These are phyloP conservation scores for Chelonoidis abingdonii DNA, from an alignment of 2,113 vertebrate genomes.

Conservation along the genomic window DNA sequence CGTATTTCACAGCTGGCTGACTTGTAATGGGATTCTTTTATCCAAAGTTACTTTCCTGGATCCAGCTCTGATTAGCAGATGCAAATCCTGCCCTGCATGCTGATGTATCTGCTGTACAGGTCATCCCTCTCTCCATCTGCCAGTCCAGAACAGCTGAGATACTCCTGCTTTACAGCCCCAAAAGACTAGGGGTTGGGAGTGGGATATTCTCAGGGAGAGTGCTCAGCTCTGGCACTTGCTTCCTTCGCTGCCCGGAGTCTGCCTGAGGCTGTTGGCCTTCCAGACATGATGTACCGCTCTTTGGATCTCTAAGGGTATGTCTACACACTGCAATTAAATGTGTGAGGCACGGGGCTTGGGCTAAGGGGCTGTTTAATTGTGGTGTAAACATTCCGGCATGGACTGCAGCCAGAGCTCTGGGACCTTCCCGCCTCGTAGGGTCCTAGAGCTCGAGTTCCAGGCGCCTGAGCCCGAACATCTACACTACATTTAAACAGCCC, in stretches of 20 bases:
- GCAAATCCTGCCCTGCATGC: constrained; percentile 46
- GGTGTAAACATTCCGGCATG: too few relatives aligned
- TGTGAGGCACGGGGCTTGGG: too few relatives aligned
- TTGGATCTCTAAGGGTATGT: background rate
- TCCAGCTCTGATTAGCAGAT: constrained; percentile 54
- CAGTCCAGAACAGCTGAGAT: background rate
- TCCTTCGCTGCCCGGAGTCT: rapidly evolving
- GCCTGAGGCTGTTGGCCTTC: rapidly evolving
- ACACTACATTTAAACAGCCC: too few relatives aligned
- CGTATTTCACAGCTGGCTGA: constrained; percentile 69
- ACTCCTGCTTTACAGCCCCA: background rate
- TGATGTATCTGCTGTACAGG: background rate
- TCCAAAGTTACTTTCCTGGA: constrained; percentile 51
- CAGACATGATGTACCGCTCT: background rate
- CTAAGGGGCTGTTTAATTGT: too few relatives aligned
- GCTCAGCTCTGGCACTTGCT: background rate
- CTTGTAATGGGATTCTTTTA: constrained; percentile 67
- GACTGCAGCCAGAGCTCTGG: too few relatives aligned
- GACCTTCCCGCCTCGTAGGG: too few relatives aligned
- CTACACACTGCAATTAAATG: too few relatives aligned
- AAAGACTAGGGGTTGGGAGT: background rate
- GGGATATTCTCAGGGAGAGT: background rate
- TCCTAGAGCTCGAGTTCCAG: too few relatives aligned
- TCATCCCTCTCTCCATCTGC: background rate
- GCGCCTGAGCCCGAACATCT: too few relatives aligned